Evolutionary conservation across 2,797 vertebrate genomes (phyloP).

Genomic region (Gorsachius magnificus): DNA sequence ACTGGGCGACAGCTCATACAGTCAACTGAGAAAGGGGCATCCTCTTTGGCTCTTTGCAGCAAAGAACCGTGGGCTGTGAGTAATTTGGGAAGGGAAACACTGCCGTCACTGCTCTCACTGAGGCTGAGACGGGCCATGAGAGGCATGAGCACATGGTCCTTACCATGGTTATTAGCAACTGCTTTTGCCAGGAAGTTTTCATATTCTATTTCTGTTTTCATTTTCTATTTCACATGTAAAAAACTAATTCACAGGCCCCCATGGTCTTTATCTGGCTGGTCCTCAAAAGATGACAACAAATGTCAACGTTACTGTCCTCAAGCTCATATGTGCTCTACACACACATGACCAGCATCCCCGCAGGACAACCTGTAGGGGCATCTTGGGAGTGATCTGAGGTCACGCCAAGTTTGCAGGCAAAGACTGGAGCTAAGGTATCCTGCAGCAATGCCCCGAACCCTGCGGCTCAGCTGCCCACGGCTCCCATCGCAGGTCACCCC

Average conservation of each 20-base stretch:
- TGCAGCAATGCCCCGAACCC: accelerated
- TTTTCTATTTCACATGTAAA: background rate
- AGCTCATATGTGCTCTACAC: background rate
- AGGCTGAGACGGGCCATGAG: background rate
- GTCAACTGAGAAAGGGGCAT: accelerated
- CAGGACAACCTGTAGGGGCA: background rate
- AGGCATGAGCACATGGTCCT: background rate
- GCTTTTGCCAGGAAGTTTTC: background rate
- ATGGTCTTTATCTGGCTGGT: background rate
- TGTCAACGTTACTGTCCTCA: background rate
- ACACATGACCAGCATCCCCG: background rate
- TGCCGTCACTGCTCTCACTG: background rate
- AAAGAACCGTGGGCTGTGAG: background rate
- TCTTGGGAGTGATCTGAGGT: background rate
- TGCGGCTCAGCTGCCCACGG: background rate
- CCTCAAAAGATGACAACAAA: background rate
- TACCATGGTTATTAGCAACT: background rate
- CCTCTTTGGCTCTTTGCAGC: background rate
- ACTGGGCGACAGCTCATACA: background rate
- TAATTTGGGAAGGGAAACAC: background rate
- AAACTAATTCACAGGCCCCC: background rate
- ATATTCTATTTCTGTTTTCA: background rate
- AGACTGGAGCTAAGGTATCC: background rate
- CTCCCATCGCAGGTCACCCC: background rate
- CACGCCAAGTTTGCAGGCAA: background rate